Evolutionary conservation across 2,888 invertebrate genomes (phyloP).

Genomic region (Aspidiotus destructor): DNA sequence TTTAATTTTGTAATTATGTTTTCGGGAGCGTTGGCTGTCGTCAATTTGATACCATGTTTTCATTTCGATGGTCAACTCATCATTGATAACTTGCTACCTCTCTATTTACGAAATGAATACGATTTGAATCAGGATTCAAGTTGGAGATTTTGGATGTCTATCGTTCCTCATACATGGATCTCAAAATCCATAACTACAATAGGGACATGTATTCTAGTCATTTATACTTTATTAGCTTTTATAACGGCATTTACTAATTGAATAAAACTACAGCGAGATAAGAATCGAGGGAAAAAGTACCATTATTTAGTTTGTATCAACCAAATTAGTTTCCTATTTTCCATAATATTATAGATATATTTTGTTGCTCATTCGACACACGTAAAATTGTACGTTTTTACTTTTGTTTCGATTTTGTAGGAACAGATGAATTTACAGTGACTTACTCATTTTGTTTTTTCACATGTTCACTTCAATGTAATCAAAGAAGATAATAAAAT

Average conservation of each 20-base stretch:
- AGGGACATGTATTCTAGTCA: slow-evolving; percentile 59
- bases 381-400: no score
- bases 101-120: slow-evolving; percentile 45
- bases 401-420: no score
- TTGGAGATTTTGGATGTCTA: slow-evolving; percentile 54
- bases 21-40: slow-evolving; percentile 78
- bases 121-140: slow-evolving; percentile 45
- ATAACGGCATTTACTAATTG: not conserved
- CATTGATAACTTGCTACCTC: slow-evolving; percentile 56
- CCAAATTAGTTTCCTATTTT: no score
- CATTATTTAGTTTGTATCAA: no score
- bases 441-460: no score
- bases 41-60: slow-evolving; percentile 88
- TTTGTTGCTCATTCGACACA: no score
- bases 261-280: no score
- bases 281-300: no score
- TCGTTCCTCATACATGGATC: slow-evolving; percentile 38
- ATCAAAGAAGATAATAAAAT: no score
- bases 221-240: slow-evolving; percentile 56
- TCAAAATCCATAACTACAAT: slow-evolving; percentile 52
- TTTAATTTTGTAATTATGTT: slow-evolving; percentile 73
- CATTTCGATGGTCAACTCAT: slow-evolving; percentile 91
- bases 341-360: no score
- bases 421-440: no score
- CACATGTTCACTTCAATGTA: no score